phyloP scores from a whole-genome alignment of 2,888 invertebrate genomes.

The Branchinecta sandiegonensis region DNA sequence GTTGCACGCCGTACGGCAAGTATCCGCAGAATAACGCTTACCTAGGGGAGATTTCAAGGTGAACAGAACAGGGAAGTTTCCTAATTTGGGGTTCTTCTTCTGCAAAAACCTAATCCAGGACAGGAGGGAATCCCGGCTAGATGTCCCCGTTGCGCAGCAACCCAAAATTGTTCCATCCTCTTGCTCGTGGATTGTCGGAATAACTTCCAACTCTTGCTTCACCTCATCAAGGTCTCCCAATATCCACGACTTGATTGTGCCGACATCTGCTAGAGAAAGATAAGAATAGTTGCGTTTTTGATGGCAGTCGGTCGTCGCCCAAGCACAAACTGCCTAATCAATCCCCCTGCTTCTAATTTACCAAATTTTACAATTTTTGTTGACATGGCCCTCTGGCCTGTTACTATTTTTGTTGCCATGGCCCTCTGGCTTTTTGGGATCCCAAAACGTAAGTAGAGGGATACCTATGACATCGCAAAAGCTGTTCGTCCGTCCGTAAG shows the following conservation, averaged over 20 bases:
- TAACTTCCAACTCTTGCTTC: neutral
- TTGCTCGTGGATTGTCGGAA: slow-evolving; percentile 73
- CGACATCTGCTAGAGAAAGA: slow-evolving; percentile 46
- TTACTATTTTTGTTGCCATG: no score
- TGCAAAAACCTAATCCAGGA: slow-evolving; percentile 77
- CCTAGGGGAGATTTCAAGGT: slow-evolving; percentile 51
- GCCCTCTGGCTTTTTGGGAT: no score
- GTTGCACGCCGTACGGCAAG: no score
- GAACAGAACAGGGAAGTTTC: slow-evolving; percentile 67
- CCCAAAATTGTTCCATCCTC: slow-evolving; percentile 76
- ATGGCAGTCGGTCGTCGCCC: no score
- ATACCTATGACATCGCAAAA: no score
- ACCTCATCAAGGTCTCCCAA: slow-evolving; percentile 33
- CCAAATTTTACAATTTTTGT: no score
- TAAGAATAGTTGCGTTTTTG: no score
- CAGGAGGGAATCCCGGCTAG: slow-evolving; percentile 75
- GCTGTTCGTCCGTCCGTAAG: no score
- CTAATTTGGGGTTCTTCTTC: slow-evolving; percentile 53
- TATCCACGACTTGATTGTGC: slow-evolving; percentile 29
- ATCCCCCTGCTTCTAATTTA: no score
- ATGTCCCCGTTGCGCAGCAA: slow-evolving; percentile 78
- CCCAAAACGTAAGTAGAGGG: no score
- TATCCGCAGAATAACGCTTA: slow-evolving; percentile 21
- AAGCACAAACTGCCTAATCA: no score
- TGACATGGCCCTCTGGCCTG: no score